These are phyloP conservation scores for Xenentodon cancila DNA, from an alignment of 2,797 vertebrate species.

Conservation along the genomic window DNA sequence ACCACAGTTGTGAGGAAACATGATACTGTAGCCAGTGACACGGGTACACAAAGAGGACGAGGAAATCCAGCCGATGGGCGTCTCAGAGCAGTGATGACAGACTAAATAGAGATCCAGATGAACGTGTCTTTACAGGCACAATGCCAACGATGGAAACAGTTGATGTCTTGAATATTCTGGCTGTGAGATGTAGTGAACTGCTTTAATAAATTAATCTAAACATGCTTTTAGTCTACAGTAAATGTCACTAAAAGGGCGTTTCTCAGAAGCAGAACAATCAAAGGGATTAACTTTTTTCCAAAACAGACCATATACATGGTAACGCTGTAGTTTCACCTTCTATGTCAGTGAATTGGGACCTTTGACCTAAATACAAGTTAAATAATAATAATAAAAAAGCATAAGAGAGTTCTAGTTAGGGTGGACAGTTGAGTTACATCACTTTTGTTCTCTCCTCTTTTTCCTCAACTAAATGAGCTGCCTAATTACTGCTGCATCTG, in stretches of 20 bases:
- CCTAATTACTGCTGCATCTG: constrained; percentile 36
- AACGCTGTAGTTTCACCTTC: constrained; percentile 18
- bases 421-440: too few relatives aligned
- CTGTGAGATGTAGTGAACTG: constrained; percentile 1
- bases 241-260: constrained; percentile 46
- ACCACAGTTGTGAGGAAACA: constrained; percentile 56
- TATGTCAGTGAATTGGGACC: not conserved
- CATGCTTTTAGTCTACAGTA: constrained; percentile 50
- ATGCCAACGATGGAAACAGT: constrained; percentile 53
- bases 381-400: too few relatives aligned
- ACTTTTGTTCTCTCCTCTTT: too few relatives aligned
- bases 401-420: too few relatives aligned
- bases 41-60: constrained; percentile 25
- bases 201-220: constrained; percentile 36
- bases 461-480: too few relatives aligned
- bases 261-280: constrained; percentile 8
- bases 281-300: constrained; percentile 50
- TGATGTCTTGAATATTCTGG: constrained; percentile 29
- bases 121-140: constrained; percentile 35
- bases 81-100: constrained; percentile 74
- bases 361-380: too few relatives aligned
- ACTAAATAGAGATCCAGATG: constrained; percentile 40
- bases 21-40: constrained; percentile 54
- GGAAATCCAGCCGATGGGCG: constrained; percentile 70
- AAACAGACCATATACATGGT: constrained; percentile 44